Base-by-base conservation (phyloP, 2,113 vertebrate genomes). In the Leucoraja erinaceus region DNA sequence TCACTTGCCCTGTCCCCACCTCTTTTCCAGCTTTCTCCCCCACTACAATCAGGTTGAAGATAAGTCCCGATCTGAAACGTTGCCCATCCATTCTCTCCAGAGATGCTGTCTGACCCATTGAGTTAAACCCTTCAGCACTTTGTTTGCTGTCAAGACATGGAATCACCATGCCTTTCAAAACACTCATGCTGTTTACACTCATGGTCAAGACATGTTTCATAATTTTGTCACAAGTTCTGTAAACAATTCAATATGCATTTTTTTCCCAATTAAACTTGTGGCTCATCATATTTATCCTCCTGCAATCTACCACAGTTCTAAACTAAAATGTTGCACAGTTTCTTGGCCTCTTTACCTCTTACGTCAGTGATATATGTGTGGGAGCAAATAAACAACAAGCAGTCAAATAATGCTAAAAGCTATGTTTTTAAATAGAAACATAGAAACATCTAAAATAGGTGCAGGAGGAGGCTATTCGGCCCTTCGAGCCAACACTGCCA, bases 371-470 rank as follows among this genome's bases (percentile, higher is more conserved):
- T 90, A 88, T 31, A 88, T 88, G 56, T 68, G 86, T 90, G 86
- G 86, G 86, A 90, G 66, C 61, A 90, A 81, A 81, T 33, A 81
- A 90, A 90, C 86, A 90, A 9, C 66, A 68, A 90, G 38, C 86
- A 68, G 63, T 18, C 63, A 38, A 22, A 68, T 33, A 70, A 16
- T 90, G n/a, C 4, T 90, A 31, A 68, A 28, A 22, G 28, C 10
- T 90, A 28, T 70, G 86, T 68, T 90, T 90, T 90, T 68, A 90
- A 70, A 47, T 47, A 47, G 38, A 47, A 47, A 47, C 38, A 47
- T 47, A 47, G 38, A 47, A 47, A n/a, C n/a, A n/a, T n/a, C n/a
- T n/a, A n/a, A n/a, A 47, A 47, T 47, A 47, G 38, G 38, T 47
- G 38, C 38, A 47, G 38, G 38, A 3, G 38, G 0, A 47, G 38